Evolutionary conservation across 2,888 invertebrate genomes (phyloP), one percentile per base, ranked within the genome.

Genomic region (Drosophila melanocephala): DNA sequence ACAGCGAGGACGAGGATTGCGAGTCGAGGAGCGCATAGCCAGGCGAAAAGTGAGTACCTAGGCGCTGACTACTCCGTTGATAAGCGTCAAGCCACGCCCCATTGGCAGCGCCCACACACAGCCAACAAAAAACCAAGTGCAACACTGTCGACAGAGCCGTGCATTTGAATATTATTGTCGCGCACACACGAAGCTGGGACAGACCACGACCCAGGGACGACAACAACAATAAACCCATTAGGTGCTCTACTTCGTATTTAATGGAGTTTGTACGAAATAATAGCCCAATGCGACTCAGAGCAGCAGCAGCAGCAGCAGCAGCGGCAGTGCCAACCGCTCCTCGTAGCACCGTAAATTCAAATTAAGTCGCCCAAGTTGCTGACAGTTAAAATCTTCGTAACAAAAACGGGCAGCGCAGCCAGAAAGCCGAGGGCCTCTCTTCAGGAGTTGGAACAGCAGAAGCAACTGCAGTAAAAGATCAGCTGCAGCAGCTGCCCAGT

Each of bases 291-390:
- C 64, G 78, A 71, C 70, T 28, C 53, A 50, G 56, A 51, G 65
- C 44, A 51, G 56, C 59, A 9, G 50, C 53, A 33, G 14, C 22
- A 44, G 3, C 28, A 37, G 56, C 59, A 12, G 44, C 52, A 70
- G 58, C 26, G 69, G 67, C 64, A 50, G 56, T 56, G 63, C 63
- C 61, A 71, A 82, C 69, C 72, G 75, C 83, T 82, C 87, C 83
- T 89, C 83, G 60, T 73, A 84, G 86, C 77, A 78, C 89, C 86
- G 87, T 87, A 87, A 87, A 87, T 87, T 87, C 88, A 87, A 87
- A 87, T 87, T 87, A 87, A 87, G 87, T 89, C 89, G 86, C 89
- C 87, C 88, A 87, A 87, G 75, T 87, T 87, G 89, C 89, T 87
- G 87, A 87, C 87, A 87, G 87, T 85, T 89, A 87, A 87, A 87